Evolutionary conservation across 2,888 invertebrate species (phyloP), one percentile per base, ranked within the genome.

Genomic region (Cryptocheilus praepositus): DNA sequence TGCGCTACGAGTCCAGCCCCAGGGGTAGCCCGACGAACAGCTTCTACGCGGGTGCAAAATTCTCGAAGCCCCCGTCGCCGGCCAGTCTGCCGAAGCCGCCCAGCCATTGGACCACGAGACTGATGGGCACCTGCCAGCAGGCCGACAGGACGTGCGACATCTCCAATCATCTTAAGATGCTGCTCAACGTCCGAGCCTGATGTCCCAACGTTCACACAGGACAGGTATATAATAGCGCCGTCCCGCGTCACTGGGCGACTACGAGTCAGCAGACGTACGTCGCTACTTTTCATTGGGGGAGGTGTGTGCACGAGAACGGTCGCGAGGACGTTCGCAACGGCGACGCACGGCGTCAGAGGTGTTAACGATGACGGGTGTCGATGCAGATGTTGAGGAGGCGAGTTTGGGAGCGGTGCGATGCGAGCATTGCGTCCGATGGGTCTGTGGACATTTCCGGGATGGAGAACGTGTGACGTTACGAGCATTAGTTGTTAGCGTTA

Each of bases 11-110:
- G 3, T 56, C 60, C 45, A 88, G 86, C 74, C 86, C 87, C 49
- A 83, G 86, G 16, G 83, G 85, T 60, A 89, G 88, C 70, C 88
- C 88, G 15, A 88, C 88, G 15, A 85, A 81, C 78, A 83, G 80
- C 71, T 88, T 85, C 65, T 89, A 87, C 67, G 95, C 95, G 75
- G 95, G 93, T 85, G 94, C 95, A 86, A 95, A 95, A 89, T 95
- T 95, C 91, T 94, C 94, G 84, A 94, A 94, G 80, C 94, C 95
- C 63, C 95, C 95, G 59, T 92, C 94, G 66, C 94, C 95, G 53
- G 92, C 93, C 80, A 93, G 93, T 74, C 90, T 95, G 84, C 95
- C 95, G 68, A 94, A 93, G 86, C 95, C 95, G 81, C 95, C 95
- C 68, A 91, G 92, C 76, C 94, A 94, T 89, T 96, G 95, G 95